Percentiles rank a stretch among this genome's conserved stretches.
These are phyloP conservation scores for Unio pictorum DNA, from an alignment of 2,888 invertebrate species.

Conservation along the genomic window DNA sequence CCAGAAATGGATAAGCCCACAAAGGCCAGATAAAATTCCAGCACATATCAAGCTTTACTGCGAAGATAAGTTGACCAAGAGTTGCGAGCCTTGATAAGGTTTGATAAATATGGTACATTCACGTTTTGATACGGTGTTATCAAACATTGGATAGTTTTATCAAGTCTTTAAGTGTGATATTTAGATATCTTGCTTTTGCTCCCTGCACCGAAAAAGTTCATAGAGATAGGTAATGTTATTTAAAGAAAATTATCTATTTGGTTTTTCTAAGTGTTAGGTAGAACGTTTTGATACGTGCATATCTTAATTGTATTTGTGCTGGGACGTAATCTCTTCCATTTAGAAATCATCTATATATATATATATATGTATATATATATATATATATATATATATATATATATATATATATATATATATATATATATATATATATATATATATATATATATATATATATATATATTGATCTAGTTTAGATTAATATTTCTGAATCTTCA, in stretches of 20 bases:
- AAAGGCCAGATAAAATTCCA: too few relatives aligned
- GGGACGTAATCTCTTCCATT: constrained; percentile 20
- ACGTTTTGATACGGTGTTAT: constrained; percentile 20
- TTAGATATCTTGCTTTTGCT: constrained; percentile 21
- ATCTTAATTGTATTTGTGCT: constrained; percentile 34
- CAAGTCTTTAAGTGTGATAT: constrained; percentile 31
- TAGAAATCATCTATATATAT: constrained; percentile 3
- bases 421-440: too few relatives aligned
- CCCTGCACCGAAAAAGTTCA: constrained; percentile 37
- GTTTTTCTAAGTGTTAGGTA: constrained; percentile 23
- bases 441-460: too few relatives aligned
- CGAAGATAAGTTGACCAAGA: constrained; percentile 11
- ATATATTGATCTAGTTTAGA: too few relatives aligned
- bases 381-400: too few relatives aligned
- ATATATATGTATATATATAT: too few relatives aligned
- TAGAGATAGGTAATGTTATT: constrained; percentile 24
- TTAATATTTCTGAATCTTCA: too few relatives aligned
- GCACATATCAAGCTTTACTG: background rate
- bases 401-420: too few relatives aligned
- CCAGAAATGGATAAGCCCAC: background rate
- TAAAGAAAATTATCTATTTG: constrained; percentile 28
- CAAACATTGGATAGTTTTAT: constrained; percentile 14
- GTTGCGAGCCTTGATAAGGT: constrained; percentile 23
- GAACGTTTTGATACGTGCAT: constrained; percentile 19
- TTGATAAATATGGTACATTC: constrained; percentile 11